Evolutionary conservation across 1,140 invertebrate species (phyloP), one percentile per base, ranked within the genome.

Genomic region (Drosophila kurseongensis): DNA sequence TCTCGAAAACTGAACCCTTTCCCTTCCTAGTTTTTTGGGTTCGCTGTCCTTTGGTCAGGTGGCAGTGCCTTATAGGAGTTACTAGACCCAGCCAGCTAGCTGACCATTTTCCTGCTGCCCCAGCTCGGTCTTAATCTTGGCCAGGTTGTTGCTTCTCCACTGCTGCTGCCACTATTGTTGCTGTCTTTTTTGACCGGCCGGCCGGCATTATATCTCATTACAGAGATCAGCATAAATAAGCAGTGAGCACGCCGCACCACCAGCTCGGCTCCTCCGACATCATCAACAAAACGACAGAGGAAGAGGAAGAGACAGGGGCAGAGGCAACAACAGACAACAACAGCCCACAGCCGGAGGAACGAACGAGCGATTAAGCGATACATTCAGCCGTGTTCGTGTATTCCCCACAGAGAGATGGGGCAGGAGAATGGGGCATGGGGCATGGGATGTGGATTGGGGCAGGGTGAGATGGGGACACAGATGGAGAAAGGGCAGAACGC

Each of bases 141-240:
- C 65, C 47, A 66, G 38, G 38, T 54, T 63, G 65, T 68, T 68
- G 65, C 66, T 66, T 54, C 42, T 57, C 48, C 61, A 48, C 16
- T 40, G 38, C 69, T 58, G 45, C 29, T 18, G 29, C 48, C 56
- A 40, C 51, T 57, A 23, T 67, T 75, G 59, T 47, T 76, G 48
- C 45, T 65, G 77, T 52, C 44, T 63, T 61, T 81, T 67, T 69
- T 65, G 60, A 66, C 79, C 82, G 73, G 67, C 81, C 84, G 83
- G 83, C 84, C 84, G 84, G 88, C 86, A 88, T 88, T 83, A 88
- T 90, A 90, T 90, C 88, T 90, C 82, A 91, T 88, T 90, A 88
- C 72, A 83, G 75, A 88, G 86, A 90, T 90, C 86, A 90, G 79
- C 83, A 90, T 90, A 91, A 90, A 91, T 86, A 90, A 89, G 84